Conservation (phyloP, 2,113 vertebrate genomes). For the Daubentonia madagascariensis region DNA sequence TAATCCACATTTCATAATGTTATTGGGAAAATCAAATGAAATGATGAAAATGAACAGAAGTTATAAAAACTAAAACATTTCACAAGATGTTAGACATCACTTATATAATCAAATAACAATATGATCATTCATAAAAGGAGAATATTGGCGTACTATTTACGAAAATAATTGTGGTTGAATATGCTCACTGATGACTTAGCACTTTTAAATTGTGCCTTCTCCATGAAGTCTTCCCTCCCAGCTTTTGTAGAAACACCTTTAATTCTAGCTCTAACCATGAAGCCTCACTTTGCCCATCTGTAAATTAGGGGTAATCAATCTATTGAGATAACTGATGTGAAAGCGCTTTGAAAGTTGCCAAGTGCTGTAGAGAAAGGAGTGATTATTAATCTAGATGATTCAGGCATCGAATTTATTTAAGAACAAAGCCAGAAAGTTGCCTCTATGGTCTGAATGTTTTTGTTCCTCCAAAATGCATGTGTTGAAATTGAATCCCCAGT, state of each 20-base stretch:
- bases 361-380: neutral
- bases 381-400: neutral
- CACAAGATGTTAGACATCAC: neutral
- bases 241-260: neutral
- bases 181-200: fast-evolving
- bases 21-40: neutral
- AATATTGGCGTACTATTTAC: fast-evolving
- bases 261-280: neutral
- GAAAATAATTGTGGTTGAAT: neutral
- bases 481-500: no score
- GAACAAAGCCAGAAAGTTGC: neutral
- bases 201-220: neutral
- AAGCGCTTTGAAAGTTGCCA: neutral
- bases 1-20: neutral
- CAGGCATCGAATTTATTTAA: neutral
- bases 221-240: neutral
- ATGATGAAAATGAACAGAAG: neutral
- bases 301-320: no score
- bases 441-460: neutral
- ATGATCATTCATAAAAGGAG: neutral
- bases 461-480: no score
- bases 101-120: neutral
- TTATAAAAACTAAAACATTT: neutral
- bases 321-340: neutral
- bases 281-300: neutral